Conservation (phyloP, 2,888 invertebrate genomes). For the Noctua pronuba region DNA sequence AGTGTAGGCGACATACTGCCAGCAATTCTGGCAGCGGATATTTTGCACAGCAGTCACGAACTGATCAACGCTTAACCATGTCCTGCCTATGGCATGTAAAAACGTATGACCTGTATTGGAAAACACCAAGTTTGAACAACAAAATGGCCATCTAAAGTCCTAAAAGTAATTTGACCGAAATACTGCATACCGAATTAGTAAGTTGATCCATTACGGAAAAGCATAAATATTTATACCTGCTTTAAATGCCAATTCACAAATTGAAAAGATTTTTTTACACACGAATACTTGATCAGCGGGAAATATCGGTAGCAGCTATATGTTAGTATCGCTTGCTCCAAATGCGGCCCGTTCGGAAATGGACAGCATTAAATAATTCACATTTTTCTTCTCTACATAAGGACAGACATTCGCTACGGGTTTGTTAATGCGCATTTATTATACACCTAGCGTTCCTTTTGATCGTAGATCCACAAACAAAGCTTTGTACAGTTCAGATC, state of each 20-base stretch:
- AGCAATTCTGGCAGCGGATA: conserved; percentile 39
- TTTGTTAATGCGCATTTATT: conserved; percentile 29
- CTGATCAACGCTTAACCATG: conserved; percentile 1
- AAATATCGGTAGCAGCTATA: conserved; percentile 42
- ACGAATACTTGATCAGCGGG: conserved; percentile 34
- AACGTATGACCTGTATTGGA: conserved; percentile 12
- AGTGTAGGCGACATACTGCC: conserved; percentile 49
- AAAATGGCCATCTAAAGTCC: not conserved
- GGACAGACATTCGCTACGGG: conserved; percentile 19
- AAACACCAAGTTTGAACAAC: conserved; percentile 4
- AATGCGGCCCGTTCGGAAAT: conserved; percentile 44
- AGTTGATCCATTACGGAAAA: conserved; percentile 24
- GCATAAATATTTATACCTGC: not conserved
- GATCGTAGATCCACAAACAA: conserved; percentile 23
- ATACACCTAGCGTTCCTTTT: conserved; percentile 24
- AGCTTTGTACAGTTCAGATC: conserved; percentile 41
- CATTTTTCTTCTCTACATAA: conserved; percentile 47
- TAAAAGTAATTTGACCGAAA: conserved; percentile 10
- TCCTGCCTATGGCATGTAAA: conserved; percentile 3
- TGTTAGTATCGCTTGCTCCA: conserved; percentile 22
- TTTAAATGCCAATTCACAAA: conserved; percentile 22
- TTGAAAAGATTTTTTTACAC: conserved; percentile 24
- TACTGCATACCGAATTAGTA: conserved; percentile 26
- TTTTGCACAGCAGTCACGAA: conserved; percentile 43
- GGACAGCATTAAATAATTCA: conserved; percentile 53